Evolutionary conservation across 2,797 vertebrate genomes (phyloP), one percentile per base, ranked within the genome.

Genomic region (Tolypeutes matacus): DNA sequence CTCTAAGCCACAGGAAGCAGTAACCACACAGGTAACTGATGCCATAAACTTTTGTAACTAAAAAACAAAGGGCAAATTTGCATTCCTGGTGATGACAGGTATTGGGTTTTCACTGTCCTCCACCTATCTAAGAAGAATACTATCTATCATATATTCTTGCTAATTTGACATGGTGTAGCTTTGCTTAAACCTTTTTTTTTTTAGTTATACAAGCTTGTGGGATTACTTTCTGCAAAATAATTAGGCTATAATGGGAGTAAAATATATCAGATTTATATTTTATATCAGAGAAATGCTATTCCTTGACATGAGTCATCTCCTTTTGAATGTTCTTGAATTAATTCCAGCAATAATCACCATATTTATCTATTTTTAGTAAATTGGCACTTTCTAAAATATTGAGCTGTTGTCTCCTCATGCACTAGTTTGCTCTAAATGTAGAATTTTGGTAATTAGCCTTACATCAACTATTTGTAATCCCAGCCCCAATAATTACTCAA

Each of bases 281-380:
- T 96, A 72, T 96, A 96, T 92, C 86, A 85, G 92, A 94, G 95
- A 97, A 97, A 96, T 97, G 86, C 93, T 98, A 97, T 82, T 97
- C 86, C 93, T 67, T 23, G 97, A 97, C 91, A 97, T 98, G 97
- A 97, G 53, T 98, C 97, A 97, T 97, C 96, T 97, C 86, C 49
- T 97, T 97, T 91, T 95, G 89, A 97, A 97, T 94, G 97, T 95
- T 96, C 93, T 98, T 98, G 94, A 98, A 98, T 97, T 98, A 98
- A 98, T 98, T 98, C 97, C 97, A 98, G 93, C 31, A 95, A 96
- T 97, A 97, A 98, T 98, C 96, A 96, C 96, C 93, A 96, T 96
- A 95, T 97, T 95, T 96, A 89, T 96, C 91, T 98, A 98, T 98
- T 98, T 98, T 97, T 98, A 97, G 97, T 94, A 97, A 97, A 95